Conservation (phyloP, 2,797 vertebrate species). For the Crypturellus tataupa region DNA sequence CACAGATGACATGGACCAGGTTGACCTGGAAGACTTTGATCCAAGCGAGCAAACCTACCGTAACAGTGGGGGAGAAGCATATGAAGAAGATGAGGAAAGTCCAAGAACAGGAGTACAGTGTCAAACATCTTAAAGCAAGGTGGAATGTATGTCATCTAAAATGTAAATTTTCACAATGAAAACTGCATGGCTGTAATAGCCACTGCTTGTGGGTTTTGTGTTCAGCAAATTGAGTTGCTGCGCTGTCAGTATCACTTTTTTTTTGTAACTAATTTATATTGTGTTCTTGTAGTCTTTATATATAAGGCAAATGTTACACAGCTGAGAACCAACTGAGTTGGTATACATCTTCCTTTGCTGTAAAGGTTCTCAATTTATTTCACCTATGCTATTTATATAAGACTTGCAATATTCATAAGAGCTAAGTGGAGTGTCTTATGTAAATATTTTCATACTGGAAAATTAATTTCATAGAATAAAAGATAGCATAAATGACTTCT, state of each 20-base stretch:
- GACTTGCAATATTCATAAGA: slow-evolving; percentile 48
- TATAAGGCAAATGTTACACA: slow-evolving; percentile 51
- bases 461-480: slow-evolving; percentile 72
- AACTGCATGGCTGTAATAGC: slow-evolving; percentile 71
- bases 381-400: slow-evolving; percentile 55
- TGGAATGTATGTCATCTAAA: background rate
- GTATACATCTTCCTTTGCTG: slow-evolving; percentile 40
- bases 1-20: slow-evolving; percentile 95
- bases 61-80: slow-evolving; percentile 83
- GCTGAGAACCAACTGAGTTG: slow-evolving; percentile 41
- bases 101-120: slow-evolving; percentile 91
- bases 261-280: slow-evolving; percentile 81
- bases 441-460: slow-evolving; percentile 71
- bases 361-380: slow-evolving; percentile 50
- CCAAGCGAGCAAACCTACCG: slow-evolving; percentile 80
- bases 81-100: slow-evolving; percentile 88
- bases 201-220: slow-evolving; percentile 64
- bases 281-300: slow-evolving; percentile 76
- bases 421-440: slow-evolving; percentile 60
- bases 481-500: slow-evolving; percentile 54
- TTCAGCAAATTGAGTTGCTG: slow-evolving; percentile 76
- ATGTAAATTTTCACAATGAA: slow-evolving; percentile 76
- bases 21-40: slow-evolving; percentile 89
- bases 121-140: slow-evolving; percentile 85
- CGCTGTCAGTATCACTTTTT: slow-evolving; percentile 67